Evolutionary conservation across 2,113 vertebrate genomes (phyloP), one percentile per base, ranked within the genome.

Genomic region (Lethenteron reissneri): DNA sequence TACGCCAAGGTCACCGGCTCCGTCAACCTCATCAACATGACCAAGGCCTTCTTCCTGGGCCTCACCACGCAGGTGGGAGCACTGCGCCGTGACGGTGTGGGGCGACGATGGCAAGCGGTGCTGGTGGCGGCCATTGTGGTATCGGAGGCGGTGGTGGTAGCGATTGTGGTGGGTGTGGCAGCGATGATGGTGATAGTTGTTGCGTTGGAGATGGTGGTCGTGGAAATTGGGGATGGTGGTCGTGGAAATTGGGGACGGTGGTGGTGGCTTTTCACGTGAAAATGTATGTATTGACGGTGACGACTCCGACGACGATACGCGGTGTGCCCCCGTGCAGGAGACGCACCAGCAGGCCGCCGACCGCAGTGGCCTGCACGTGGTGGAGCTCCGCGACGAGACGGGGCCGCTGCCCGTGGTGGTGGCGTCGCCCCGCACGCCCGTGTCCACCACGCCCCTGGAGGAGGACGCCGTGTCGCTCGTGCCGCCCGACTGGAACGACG

Each of bases 1-100:
- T 95, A 95, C 9, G 90, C 88, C 72, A 97, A 84, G 76, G 80
- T 95, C 56, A 79, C 86, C 1, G 90, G 91, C 8, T 90, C 91
- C 0, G 69, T 78, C 64, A 96, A 95, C 77, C 80, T 94, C 70
- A 80, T 92, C 17, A 95, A 87, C 80, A 76, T 97, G 76, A 95
- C 89, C 72, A 83, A 79, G 19, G 89, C 89, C 1, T 75, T 99
- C 74, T 97, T 99, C 70, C 81, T 73, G 0, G 92, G 87, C 13
- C 79, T 99, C 60, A 76, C 80, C 71, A 76, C 12, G 14, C 94
- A 97, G 89, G 89, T 92, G 81, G 70, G 64, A 68, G 10, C n/a
- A 68, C 6, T 5, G 41, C 41, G 41, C 41, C 41, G 41, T 41
- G 41, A 41, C 41, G 41, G 41, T 41, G 41, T 41, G 41, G 41